Conservation (phyloP, 2,797 vertebrate genomes). For the Miichthys miiuy region DNA sequence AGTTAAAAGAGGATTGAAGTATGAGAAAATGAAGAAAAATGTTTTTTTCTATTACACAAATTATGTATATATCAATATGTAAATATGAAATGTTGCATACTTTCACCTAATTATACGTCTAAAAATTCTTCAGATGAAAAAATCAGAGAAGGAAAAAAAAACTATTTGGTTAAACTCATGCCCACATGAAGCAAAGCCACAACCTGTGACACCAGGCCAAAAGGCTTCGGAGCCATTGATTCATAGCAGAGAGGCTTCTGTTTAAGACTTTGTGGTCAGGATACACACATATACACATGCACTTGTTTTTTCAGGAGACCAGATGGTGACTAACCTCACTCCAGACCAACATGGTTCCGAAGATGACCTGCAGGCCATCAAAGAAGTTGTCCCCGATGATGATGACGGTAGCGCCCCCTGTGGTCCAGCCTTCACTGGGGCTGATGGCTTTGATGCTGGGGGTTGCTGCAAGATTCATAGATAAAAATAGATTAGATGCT, state of each 20-base stretch:
- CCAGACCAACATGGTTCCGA: slow-evolving; percentile 94
- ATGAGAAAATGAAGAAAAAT: not conserved
- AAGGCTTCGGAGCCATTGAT: not conserved
- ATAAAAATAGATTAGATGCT: slow-evolving; percentile 65
- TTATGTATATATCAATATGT: not conserved
- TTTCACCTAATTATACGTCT: not conserved
- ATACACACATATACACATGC: not conserved
- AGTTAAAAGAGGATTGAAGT: slow-evolving; percentile 1
- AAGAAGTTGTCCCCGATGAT: slow-evolving; percentile 97
- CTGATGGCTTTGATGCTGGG: slow-evolving; percentile 97
- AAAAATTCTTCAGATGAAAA: no score
- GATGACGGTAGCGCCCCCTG: slow-evolving; percentile 94
- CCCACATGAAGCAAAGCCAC: no score
- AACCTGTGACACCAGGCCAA: not conserved
- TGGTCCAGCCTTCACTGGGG: slow-evolving; percentile 96
- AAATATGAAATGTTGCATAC: not conserved
- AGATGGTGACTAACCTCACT: slow-evolving; percentile 87
- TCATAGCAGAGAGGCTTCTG: not conserved
- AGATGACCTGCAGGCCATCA: slow-evolving; percentile 93
- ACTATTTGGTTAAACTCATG: not conserved
- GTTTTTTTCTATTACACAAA: not conserved
- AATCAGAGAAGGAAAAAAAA: not conserved
- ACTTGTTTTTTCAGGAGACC: not conserved
- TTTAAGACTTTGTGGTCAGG: not conserved
- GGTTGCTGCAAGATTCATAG: slow-evolving; percentile 84